A percentile compares a stretch with the other conserved stretches of the same genome.
phyloP scores from a whole-genome alignment of 2,888 invertebrate species.

The Drosophila crucigera region DNA sequence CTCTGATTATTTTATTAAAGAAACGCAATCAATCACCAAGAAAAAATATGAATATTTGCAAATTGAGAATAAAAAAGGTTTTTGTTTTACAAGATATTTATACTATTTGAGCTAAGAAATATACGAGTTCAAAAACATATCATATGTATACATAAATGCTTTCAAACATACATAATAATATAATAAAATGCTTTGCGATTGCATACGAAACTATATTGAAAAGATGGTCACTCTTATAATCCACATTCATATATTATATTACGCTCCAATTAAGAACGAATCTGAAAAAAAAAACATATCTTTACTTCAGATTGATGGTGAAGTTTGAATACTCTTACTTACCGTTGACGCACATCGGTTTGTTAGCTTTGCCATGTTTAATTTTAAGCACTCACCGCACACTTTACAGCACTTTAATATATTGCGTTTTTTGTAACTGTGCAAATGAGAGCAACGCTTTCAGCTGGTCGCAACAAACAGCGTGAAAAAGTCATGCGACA shows the following conservation, averaged over 20 bases:
- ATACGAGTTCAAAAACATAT: background rate
- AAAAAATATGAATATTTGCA: background rate
- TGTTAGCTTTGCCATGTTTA: background rate
- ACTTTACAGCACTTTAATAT: background rate
- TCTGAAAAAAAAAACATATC: background rate
- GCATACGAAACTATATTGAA: background rate
- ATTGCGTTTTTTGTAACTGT: background rate
- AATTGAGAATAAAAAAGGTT: background rate
- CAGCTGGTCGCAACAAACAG: conserved; percentile 1
- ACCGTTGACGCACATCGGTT: background rate
- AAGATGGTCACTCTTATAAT: background rate
- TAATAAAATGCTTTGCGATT: background rate
- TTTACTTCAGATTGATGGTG: background rate
- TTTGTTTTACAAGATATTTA: background rate
- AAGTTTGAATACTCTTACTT: conserved; percentile 5
- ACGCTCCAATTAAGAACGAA: background rate
- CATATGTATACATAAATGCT: background rate
- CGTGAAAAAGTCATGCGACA: conserved; percentile 4
- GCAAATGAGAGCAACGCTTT: background rate
- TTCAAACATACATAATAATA: background rate
- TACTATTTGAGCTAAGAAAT: background rate
- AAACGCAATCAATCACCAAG: background rate
- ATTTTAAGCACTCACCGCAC: background rate
- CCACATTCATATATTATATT: background rate
- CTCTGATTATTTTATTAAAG: background rate